A percentile compares a stretch with the other conserved stretches of the same genome.
These are phyloP conservation scores for Pantherophis alleghaniensis DNA, from an alignment of 2,797 vertebrate genomes.

Conservation along the genomic window DNA sequence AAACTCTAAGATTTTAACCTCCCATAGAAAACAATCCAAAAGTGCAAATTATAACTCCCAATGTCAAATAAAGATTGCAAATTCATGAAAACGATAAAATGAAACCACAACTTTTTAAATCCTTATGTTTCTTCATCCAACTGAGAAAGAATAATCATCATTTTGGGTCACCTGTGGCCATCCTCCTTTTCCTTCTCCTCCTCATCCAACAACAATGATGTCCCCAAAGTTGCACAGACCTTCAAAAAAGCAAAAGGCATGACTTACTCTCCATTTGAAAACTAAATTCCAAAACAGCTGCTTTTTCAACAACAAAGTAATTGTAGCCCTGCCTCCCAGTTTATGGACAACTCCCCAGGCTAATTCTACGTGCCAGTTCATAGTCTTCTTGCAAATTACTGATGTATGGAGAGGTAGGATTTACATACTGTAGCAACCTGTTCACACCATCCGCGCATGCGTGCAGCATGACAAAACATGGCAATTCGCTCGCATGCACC, in stretches of 20 bases:
- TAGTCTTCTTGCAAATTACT: not conserved
- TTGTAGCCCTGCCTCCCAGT: not conserved
- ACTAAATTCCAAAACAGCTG: not conserved
- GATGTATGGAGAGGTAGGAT: too few relatives aligned
- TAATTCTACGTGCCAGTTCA: not conserved
- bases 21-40: not conserved
- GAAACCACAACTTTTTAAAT: not conserved
- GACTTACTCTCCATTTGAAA: not conserved
- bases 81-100: not conserved
- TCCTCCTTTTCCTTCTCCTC: not conserved
- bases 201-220: not conserved
- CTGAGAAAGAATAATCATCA: not conserved
- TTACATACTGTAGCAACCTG: too few relatives aligned
- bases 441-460: too few relatives aligned
- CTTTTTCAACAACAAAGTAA: not conserved
- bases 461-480: too few relatives aligned
- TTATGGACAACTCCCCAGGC: not conserved
- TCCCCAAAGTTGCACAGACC: not conserved
- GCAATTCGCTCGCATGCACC: too few relatives aligned
- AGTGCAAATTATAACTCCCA: not conserved
- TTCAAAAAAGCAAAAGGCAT: not conserved
- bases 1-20: not conserved
- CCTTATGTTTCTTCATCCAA: not conserved
- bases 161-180: not conserved
- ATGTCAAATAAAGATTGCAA: not conserved